A percentile compares a stretch with the other conserved stretches of the same genome.
Evolutionary conservation across 1,140 invertebrate genomes (phyloP).

Genomic region (Platorchestia sp.): DNA sequence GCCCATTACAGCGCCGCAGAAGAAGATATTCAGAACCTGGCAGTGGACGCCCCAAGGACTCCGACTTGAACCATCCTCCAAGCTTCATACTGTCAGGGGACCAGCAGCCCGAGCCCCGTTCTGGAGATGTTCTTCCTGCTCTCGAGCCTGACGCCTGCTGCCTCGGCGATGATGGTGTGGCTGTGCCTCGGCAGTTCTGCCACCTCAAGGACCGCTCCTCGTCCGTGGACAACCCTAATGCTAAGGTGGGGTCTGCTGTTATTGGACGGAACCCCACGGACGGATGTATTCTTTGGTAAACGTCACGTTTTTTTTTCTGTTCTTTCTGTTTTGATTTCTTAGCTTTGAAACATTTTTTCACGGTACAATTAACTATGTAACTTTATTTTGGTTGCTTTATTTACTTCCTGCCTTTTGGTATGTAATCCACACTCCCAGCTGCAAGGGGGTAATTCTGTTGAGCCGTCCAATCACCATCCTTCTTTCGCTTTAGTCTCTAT

Average conservation of each 20-base stretch:
- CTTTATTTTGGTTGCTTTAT: no score
- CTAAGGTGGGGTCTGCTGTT: neutral
- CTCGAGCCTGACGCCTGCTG: neutral
- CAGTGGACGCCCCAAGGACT: neutral
- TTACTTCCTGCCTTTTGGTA: no score
- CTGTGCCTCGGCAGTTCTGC: neutral
- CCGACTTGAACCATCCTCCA: neutral
- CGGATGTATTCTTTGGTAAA: no score
- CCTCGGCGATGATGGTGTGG: neutral
- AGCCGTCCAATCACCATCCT: no score
- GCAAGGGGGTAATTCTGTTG: no score
- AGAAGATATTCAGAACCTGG: slow-evolving; percentile 10
- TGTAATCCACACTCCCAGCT: no score
- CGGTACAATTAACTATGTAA: no score
- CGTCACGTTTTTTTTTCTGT: no score
- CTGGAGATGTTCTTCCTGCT: neutral
- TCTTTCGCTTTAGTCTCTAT: no score
- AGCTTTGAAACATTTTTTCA: no score
- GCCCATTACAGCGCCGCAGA: slow-evolving; percentile 31
- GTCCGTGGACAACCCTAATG: slow-evolving; percentile 12
- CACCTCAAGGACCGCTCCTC: neutral
- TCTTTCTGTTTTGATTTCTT: no score
- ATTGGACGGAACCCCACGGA: no score
- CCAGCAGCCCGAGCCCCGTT: neutral
- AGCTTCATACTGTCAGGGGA: neutral